A percentile compares a stretch with the other conserved stretches of the same genome.
Conservation (phyloP, 2,113 vertebrate species). For the Campylomormyrus tamandua region DNA sequence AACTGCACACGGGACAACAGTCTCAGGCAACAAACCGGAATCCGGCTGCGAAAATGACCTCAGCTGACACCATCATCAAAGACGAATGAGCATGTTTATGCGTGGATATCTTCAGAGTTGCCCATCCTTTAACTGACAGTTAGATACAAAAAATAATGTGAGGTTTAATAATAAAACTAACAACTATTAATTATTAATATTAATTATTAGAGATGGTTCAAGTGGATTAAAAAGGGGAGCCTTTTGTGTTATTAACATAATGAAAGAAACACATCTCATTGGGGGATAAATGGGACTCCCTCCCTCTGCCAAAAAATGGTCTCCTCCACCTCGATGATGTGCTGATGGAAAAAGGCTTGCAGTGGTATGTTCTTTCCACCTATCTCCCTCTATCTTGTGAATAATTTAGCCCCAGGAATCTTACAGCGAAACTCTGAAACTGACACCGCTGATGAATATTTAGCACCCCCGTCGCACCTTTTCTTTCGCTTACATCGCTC, state of each 20-base stretch:
- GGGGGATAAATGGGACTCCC: neutral
- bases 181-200: neutral
- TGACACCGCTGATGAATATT: slow-evolving; percentile 58
- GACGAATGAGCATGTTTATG: neutral
- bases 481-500: slow-evolving; percentile 22
- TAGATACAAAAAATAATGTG: neutral
- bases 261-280: neutral
- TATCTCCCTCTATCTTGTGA: slow-evolving; percentile 28
- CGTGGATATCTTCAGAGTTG: neutral
- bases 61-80: neutral
- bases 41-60: neutral
- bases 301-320: neutral
- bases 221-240: neutral
- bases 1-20: neutral
- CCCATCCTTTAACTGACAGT: neutral
- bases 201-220: neutral
- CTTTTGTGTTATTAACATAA: neutral
- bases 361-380: neutral
- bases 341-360: neutral
- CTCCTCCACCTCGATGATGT: neutral
- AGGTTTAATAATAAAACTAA: neutral
- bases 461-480: slow-evolving; percentile 38
- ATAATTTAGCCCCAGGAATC: slow-evolving; percentile 36
- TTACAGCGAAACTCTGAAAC: slow-evolving; percentile 42
- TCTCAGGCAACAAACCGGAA: neutral